Evolutionary conservation across 1,140 invertebrate genomes (phyloP).

Genomic region (Tetramorium simillimum): DNA sequence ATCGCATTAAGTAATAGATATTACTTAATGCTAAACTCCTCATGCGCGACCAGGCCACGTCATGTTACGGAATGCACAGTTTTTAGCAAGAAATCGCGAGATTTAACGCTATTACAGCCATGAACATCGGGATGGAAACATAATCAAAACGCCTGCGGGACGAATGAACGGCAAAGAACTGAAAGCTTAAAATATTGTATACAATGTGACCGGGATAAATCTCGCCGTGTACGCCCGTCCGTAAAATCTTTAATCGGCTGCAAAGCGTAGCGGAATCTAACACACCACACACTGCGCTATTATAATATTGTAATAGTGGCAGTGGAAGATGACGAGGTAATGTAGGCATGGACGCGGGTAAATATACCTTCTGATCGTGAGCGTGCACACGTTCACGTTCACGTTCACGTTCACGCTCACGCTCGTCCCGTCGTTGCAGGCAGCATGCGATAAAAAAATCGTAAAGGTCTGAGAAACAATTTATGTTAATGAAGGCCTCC

Average conservation of each 20-base stretch:
- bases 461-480: constrained; percentile 59
- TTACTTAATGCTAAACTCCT: constrained; percentile 38
- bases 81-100: constrained; percentile 31
- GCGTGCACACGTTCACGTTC: background rate
- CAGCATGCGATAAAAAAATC: constrained; percentile 56
- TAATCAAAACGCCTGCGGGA: constrained; percentile 32
- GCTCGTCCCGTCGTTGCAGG: constrained; percentile 43
- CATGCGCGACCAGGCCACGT: background rate
- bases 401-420: background rate
- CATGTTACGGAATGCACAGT: background rate
- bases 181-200: constrained; percentile 22
- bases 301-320: constrained; percentile 55
- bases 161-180: background rate
- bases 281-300: background rate
- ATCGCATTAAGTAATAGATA: constrained; percentile 8
- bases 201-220: constrained; percentile 33
- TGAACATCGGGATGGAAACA: constrained; percentile 1
- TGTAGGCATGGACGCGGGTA: constrained; percentile 53
- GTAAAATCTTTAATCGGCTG: constrained; percentile 60
- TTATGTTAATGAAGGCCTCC: constrained; percentile 60
- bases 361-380: constrained; percentile 45
- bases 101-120: constrained; percentile 42
- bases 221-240: constrained; percentile 21
- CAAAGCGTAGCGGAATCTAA: constrained; percentile 39
- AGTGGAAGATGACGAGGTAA: constrained; percentile 34